Base-by-base conservation (phyloP, 1,140 invertebrate genomes). In the Ylistrum balloti region DNA sequence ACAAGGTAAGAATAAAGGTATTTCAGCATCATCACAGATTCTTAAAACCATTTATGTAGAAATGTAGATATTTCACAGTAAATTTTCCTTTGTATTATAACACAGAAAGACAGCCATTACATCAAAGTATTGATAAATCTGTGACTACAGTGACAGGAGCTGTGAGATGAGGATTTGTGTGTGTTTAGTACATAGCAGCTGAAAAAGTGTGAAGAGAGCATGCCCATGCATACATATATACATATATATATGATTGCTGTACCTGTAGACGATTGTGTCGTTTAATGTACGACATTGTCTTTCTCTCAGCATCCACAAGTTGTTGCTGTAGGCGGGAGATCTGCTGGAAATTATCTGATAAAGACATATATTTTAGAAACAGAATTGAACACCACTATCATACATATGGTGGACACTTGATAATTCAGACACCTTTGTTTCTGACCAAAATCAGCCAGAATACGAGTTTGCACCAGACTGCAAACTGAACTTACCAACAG, bases 211-310 rank as follows among this genome's bases (percentile, higher is more conserved):
- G 56, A 74, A 28, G 56, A 74, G 5, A 74, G 9, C 56, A 74
- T 28, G 56, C 56, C 22, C 56, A 28, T 74, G 56, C 56, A 74
- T n/a, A 74, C 11, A 74, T 74, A 28, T 74, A 17, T 48, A 48
- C 22, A 48, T 38, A 38, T 38, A 13, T 38, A 22, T 48, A 28
- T 74, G 56, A n/a, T 74, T 3, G 13, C 22, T 9, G 33, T 93
- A 96, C 95, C 95, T 96, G 95, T 22, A 96, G 93, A 92, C 94
- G 94, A 88, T 95, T 95, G 89, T 95, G 93, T 90, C 94, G 90
- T 87, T 94, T 95, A 56, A 95, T 94, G 90, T 96, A 96, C 0
- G 94, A 94, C 88, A 93, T 90, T 22, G 95, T 94, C 90, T 95
- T 95, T 90, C 93, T 93, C 85, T 96, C 95, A 20, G 94, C 92